Evolutionary conservation across 2,113 vertebrate genomes (phyloP).

Genomic region (Phyllostomus hastatus): DNA sequence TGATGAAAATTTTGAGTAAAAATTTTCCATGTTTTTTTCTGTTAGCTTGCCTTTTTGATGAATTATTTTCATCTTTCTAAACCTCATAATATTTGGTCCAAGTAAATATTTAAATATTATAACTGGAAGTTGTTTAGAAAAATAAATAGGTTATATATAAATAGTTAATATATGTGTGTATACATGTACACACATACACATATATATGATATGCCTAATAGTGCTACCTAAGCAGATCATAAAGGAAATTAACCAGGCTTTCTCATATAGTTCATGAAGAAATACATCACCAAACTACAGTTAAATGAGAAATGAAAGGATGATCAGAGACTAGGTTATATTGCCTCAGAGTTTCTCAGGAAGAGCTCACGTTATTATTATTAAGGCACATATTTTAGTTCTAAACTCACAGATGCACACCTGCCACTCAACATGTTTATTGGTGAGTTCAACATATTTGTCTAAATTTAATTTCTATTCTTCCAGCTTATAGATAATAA

Average conservation of each 20-base stretch:
- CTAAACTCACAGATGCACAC: slow-evolving; percentile 14
- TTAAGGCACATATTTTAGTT: background rate
- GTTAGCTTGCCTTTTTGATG: background rate
- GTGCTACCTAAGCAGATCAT: background rate
- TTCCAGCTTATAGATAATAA: slow-evolving; percentile 29
- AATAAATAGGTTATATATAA: background rate
- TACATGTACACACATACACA: background rate
- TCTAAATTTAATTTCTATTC: slow-evolving; percentile 50
- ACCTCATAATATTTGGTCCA: background rate
- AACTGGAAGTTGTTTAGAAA: background rate
- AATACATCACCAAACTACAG: background rate
- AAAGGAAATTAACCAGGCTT: background rate
- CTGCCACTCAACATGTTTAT: background rate
- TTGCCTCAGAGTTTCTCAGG: background rate
- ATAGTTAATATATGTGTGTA: too few relatives aligned
- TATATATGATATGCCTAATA: background rate
- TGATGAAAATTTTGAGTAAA: background rate
- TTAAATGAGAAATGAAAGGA: background rate
- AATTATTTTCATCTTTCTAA: background rate
- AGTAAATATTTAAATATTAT: background rate
- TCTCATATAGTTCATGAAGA: background rate
- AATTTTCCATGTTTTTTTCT: background rate
- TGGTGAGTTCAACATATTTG: background rate
- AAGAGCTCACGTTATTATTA: background rate
- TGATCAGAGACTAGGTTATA: background rate